Base-by-base conservation (phyloP, 2,888 invertebrate species). In the Morinoia aosen region DNA sequence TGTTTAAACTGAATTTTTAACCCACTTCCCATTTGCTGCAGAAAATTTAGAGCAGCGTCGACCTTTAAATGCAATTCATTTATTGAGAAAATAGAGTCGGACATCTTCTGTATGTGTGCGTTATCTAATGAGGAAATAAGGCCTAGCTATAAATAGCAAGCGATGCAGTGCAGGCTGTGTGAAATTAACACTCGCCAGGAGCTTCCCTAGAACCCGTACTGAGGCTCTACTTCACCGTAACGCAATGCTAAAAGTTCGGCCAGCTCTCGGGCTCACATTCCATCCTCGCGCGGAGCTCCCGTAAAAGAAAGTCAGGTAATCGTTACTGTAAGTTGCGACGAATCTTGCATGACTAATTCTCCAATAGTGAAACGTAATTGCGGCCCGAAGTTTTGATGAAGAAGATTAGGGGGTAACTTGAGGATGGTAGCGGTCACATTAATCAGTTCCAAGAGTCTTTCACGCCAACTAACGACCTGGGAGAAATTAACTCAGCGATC, bases 341-440 rank as follows among this genome's bases (percentile, higher is more conserved):
- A 93, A 93, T 39, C 93, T 93, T 93, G 93, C 93, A 93, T 93
- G 93, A 57, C 56, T 93, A 93, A 93, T 93, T 93, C 93, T 57
- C 93, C 93, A 93, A 93, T 93, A 93, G 58, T 93, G 93, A 93
- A 93, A 48, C 93, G 39, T 93, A 93, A 93, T 93, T 93, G 93
- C 56, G 57, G 93, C 58, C 57, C 48, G 58, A 93, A 93, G 93
- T 93, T 93, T 93, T 93, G 93, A 93, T 93, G 93, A 93, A 48
- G 57, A 93, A 57, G 93, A 93, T 93, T 93, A 93, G 57, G 93
- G 33, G 16, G 93, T 57, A 57, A 93, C 93, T 57, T 58, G 93
- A 93, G 93, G 57, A 93, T 39, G 93, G 48, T 57, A 57, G 33
- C 93, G 57, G 56, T 57, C 10, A 93, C 93, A 93, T 93, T 48